Base-by-base conservation (phyloP, 92 coral and sea anemone species). In the Zoanthus sansibaricus region DNA sequence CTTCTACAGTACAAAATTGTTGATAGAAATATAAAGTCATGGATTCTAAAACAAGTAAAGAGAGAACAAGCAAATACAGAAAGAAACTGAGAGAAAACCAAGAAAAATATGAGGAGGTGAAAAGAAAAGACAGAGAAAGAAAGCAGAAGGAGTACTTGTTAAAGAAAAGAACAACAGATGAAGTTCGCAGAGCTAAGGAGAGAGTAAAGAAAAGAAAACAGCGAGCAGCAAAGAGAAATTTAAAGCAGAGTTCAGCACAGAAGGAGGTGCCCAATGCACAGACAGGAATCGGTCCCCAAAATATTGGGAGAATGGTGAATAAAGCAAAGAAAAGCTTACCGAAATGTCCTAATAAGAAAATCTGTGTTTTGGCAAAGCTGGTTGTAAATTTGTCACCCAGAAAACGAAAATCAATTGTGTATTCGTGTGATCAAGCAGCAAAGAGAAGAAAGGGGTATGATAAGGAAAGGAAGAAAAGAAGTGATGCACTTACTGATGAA, bases 391-490 rank as follows among this genome's bases (percentile, higher is more conserved):
- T 87, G 51, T 82, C 91, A 55, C 93, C 93, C n/a, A 79, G 75
- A 78, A 91, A 91, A 61, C 46, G 82, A 45, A 86, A 83, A 61
- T 55, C 90, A 37, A 86, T 90, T 52, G 73, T 86, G 30, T 75
- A 90, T 64, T 51, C 86, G 18, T 90, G 90, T 87, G 91, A 91
- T 64, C 66, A 77, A 44, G 51, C 80, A 51, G 54, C 83, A 46
- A 87, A 91, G 90, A 77, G 79, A 83, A 25, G 25, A 25, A 25
- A 87, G 93, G 89, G 49, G 61, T 3, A 67, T 10, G 69, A 67
- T 1, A 77, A 75, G 49, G 88, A 87, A 51, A 90, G 93, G 64
- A 87, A 90, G 82, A 90, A 87, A 82, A 82, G 93, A 90, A 72
- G 87, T 75, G 90, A 87, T 87, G 89, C 93, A 67, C 76, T 83